A percentile compares a stretch with the other conserved stretches of the same genome.
Conservation (phyloP, 2,888 invertebrate species). For the Mactromeris polynyma region DNA sequence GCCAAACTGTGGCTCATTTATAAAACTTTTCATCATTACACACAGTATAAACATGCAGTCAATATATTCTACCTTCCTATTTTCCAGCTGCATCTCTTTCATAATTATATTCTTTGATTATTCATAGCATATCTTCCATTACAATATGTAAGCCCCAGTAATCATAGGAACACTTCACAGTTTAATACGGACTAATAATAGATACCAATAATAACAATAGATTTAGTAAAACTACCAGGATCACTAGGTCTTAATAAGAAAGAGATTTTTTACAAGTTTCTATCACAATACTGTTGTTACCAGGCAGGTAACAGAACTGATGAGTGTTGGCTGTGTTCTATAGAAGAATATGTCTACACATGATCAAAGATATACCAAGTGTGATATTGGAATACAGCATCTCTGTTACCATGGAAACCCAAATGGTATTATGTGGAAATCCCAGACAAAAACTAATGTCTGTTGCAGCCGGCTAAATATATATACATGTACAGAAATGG, state of each 20-base stretch:
- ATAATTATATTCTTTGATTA: neutral
- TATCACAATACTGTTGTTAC: neutral
- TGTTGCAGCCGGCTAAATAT: slow-evolving; percentile 27
- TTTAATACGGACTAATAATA: neutral
- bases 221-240: neutral
- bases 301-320: neutral
- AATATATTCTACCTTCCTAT: neutral
- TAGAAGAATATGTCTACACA: slow-evolving; percentile 23
- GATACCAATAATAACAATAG: neutral
- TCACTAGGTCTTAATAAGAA: neutral
- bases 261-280: neutral
- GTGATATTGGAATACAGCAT: slow-evolving; percentile 35
- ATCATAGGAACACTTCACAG: neutral
- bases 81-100: neutral
- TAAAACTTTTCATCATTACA: neutral
- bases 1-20: slow-evolving; percentile 3
- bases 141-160: neutral
- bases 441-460: slow-evolving; percentile 30
- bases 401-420: slow-evolving; percentile 24
- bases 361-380: slow-evolving; percentile 30
- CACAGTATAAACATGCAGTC: neutral
- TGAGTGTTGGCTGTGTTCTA: neutral
- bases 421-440: slow-evolving; percentile 31
- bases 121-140: neutral
- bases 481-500: slow-evolving; percentile 68